Evolutionary conservation across 2,797 vertebrate species (phyloP).

Genomic region (Spinus pinus): DNA sequence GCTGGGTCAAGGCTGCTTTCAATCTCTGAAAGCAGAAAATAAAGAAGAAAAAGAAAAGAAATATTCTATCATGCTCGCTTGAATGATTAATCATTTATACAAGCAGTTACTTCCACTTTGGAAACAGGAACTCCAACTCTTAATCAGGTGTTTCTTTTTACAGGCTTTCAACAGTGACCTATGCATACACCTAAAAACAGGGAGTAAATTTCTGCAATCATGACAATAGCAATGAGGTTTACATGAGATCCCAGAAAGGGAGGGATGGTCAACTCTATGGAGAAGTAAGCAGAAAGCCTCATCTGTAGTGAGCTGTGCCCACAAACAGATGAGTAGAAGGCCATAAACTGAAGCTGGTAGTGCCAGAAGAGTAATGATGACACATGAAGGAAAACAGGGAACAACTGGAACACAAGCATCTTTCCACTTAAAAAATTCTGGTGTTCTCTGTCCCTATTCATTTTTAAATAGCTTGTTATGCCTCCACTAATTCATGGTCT

Average conservation of each 20-base stretch:
- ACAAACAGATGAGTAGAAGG: background rate
- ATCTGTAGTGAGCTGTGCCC: background rate
- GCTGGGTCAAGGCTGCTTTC: slow-evolving; percentile 90
- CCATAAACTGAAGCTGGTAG: background rate
- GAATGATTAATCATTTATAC: background rate
- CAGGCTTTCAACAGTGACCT: background rate
- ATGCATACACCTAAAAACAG: background rate
- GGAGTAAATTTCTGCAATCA: background rate
- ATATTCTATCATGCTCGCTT: background rate
- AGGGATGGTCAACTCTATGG: background rate
- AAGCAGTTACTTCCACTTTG: background rate
- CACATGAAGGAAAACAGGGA: background rate
- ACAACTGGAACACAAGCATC: background rate
- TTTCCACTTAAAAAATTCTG: background rate
- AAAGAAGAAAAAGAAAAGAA: background rate
- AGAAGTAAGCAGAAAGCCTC: background rate
- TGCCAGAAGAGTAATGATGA: background rate
- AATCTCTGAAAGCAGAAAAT: slow-evolving; percentile 80
- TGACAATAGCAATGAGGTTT: background rate
- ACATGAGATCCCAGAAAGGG: background rate
- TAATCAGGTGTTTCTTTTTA: background rate
- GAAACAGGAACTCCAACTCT: background rate
- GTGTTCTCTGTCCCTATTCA: background rate
- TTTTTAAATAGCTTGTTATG: background rate
- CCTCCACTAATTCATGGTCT: background rate